These are phyloP conservation scores for Zoanthus solanderi DNA, from an alignment of 92 coral and sea anemone genomes.

Conservation along the genomic window DNA sequence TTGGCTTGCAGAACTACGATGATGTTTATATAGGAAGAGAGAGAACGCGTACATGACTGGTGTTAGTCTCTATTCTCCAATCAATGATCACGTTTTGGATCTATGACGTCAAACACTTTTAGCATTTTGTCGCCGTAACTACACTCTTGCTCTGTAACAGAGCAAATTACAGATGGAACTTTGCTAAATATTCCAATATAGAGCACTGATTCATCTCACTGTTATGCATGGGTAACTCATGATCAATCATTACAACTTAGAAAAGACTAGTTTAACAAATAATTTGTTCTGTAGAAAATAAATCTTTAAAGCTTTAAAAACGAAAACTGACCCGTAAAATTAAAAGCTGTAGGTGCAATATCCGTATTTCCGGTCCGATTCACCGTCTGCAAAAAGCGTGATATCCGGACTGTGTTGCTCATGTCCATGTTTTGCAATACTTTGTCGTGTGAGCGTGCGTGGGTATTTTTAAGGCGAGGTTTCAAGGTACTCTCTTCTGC, in stretches of 20 bases:
- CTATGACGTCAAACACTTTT: neutral
- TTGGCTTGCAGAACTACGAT: neutral
- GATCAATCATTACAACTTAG: neutral
- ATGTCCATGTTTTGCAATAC: neutral
- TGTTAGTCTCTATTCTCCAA: neutral
- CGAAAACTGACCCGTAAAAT: neutral
- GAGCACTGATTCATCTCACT: neutral
- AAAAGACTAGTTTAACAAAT: neutral
- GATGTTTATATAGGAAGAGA: neutral
- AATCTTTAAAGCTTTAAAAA: neutral
- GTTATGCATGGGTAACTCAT: neutral
- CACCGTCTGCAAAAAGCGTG: neutral
- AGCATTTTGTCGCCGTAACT: neutral
- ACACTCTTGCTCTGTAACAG: neutral
- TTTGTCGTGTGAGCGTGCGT: neutral
- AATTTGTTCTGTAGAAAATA: neutral
- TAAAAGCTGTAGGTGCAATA: neutral
- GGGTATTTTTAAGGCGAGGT: neutral
- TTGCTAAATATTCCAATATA: neutral
- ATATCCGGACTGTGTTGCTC: neutral
- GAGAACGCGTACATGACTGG: neutral
- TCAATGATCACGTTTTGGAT: neutral
- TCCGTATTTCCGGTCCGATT: neutral
- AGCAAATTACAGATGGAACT: neutral
- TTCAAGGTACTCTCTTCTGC: neutral